These are phyloP conservation scores for Momotus momota DNA, from an alignment of 2,797 vertebrate species.

Conservation along the genomic window DNA sequence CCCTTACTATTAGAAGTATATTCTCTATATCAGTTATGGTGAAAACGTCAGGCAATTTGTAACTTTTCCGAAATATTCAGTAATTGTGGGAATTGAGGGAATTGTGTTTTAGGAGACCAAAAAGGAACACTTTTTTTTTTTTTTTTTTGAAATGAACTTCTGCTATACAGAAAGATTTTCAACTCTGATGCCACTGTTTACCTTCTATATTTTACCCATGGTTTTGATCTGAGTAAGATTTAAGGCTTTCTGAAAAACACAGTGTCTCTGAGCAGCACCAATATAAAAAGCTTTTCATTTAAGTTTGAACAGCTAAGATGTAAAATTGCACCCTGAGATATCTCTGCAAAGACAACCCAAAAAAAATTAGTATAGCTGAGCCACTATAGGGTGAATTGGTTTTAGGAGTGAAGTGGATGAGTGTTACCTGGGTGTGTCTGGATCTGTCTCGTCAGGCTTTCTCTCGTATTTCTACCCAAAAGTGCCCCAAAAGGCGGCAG, in stretches of 20 bases:
- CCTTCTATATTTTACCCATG: background rate
- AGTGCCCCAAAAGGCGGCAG: background rate
- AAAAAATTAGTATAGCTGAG: background rate
- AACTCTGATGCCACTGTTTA: background rate
- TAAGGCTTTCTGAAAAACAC: background rate
- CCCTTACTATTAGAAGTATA: background rate
- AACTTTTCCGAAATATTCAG: background rate
- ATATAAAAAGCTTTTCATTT: background rate
- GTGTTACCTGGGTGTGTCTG: background rate
- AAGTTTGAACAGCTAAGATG: background rate
- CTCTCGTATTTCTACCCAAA: background rate
- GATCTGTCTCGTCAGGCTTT: background rate
- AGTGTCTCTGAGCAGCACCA: background rate
- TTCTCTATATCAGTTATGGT: background rate
- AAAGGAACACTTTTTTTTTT: background rate
- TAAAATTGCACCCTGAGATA: background rate
- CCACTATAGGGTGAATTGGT: background rate
- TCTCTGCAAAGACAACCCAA: background rate
- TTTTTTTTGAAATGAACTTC: background rate
- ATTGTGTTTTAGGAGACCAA: background rate
- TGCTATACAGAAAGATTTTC: background rate
- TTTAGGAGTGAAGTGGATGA: background rate
- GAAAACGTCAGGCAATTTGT: background rate
- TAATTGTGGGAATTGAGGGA: background rate
- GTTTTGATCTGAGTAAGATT: background rate